Evolutionary conservation across 2,113 vertebrate species (phyloP), one percentile per base, ranked within the genome.

Genomic region (Litocranius walleri): DNA sequence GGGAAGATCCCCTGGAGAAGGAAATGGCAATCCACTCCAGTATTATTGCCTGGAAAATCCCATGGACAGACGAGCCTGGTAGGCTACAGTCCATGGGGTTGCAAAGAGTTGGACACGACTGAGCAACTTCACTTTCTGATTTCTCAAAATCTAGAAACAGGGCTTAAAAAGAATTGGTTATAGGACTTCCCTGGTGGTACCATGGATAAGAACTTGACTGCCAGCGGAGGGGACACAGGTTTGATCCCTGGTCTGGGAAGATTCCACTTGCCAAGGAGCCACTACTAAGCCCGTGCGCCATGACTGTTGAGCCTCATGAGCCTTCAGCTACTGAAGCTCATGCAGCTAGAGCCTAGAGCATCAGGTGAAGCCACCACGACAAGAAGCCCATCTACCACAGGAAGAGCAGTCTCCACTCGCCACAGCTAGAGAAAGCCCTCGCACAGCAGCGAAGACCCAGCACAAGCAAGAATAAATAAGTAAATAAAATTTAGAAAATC

Each of bases 131-230:
- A 59, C 25, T 59, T 59, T 57, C 23, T 3, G 48, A 50, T 81
- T 92, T 95, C 62, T 78, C 29, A 54, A 96, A 61, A 84, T 84
- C 48, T 90, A 52, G 50, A 91, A 64, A 88, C 67, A 81, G 12
- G 0, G 8, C 40, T 83, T 62, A 27, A 11, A 19, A n/a, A 82
- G 40, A 74, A 57, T 62, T 33, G 4, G 57, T 56, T 36, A 16
- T 23, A 17, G 77, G 77, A 78, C 40, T 43, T 77, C 23, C 1
- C 71, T 77, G 71, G 71, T 43, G 29, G 40, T 27, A 77, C 71
- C 40, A 40, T 27, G 71, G 71, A 27, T 77, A 43, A 25, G 71
- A 43, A 43, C 25, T 43, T 43, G 67, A 15, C 40, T 77, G 23
- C 36, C 71, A 77, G 23, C 3, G 0, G 36, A 77, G 27, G 40